Evolutionary conservation across 2,888 invertebrate species (phyloP).

Genomic region (Boloria selene): DNA sequence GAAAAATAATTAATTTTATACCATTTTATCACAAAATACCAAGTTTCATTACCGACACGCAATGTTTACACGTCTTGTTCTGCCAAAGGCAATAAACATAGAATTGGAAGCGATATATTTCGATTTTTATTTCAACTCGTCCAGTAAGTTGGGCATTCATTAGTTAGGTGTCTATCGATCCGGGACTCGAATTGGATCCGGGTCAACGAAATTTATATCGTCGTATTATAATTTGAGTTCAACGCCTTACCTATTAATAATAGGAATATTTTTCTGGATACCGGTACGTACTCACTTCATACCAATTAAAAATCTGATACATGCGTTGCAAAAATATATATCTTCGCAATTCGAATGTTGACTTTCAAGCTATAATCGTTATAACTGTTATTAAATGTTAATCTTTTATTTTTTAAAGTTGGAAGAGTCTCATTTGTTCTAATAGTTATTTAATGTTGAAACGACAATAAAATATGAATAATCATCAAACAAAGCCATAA

Average conservation of each 20-base stretch:
- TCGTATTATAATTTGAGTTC: slow-evolving; percentile 38
- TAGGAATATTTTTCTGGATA: slow-evolving; percentile 30
- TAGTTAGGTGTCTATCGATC: slow-evolving; percentile 54
- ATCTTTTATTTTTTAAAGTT: too few species aligned
- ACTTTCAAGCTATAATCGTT: too few species aligned
- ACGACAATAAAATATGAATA: too few species aligned
- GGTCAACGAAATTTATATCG: slow-evolving; percentile 48
- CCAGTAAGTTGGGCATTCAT: slow-evolving; percentile 46
- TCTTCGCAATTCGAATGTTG: too few species aligned
- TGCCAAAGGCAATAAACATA: slow-evolving; percentile 67
- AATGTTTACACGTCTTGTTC: slow-evolving; percentile 53
- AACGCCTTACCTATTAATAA: slow-evolving; percentile 35
- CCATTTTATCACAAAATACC: slow-evolving; percentile 40
- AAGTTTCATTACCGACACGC: slow-evolving; percentile 31
- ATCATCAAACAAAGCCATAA: too few species aligned
- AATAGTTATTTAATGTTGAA: too few species aligned
- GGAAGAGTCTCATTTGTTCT: too few species aligned
- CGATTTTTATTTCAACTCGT: slow-evolving; percentile 63
- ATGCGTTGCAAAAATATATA: too few species aligned
- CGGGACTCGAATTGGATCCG: slow-evolving; percentile 49
- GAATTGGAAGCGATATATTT: slow-evolving; percentile 53
- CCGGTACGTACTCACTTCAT: slow-evolving; percentile 34
- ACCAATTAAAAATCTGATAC: background rate
- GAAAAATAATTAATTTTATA: slow-evolving; percentile 5
- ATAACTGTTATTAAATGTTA: too few species aligned